Evolutionary conservation across 2,797 vertebrate genomes (phyloP).

Genomic region (Fratercula arctica): DNA sequence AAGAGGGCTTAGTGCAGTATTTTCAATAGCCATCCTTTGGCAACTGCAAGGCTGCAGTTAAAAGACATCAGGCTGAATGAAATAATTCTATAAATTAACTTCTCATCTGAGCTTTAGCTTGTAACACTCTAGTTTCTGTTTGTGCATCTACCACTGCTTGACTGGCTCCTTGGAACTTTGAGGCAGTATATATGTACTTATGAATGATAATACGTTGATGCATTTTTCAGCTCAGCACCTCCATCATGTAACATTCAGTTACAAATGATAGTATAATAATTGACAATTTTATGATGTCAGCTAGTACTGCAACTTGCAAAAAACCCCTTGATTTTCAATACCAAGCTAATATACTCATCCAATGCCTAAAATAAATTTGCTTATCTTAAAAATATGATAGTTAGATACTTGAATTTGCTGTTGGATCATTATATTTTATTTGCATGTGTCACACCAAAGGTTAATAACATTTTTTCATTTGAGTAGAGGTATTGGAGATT

Average conservation of each 20-base stretch:
- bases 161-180: not conserved
- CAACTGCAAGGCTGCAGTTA: not conserved
- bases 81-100: not conserved
- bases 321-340: not conserved
- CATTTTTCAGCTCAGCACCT: not conserved
- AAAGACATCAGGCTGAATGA: not conserved
- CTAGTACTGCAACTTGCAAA: not conserved
- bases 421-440: slow-evolving; percentile 12
- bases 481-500: not conserved
- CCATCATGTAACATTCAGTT: not conserved
- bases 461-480: slow-evolving; percentile 50
- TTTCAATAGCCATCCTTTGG: not conserved
- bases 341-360: not conserved
- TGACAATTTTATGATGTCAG: not conserved
- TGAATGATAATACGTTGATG: not conserved
- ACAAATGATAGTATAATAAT: not conserved
- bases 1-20: not conserved
- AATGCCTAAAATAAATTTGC: slow-evolving; percentile 5
- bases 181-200: not conserved
- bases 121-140: not conserved
- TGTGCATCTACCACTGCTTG: not conserved
- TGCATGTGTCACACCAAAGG: slow-evolving; percentile 3
- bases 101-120: not conserved
- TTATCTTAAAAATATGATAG: not conserved
- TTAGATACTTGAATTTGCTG: slow-evolving; percentile 1